Evolutionary conservation across 1,140 invertebrate species (phyloP), one percentile per base, ranked within the genome.

Genomic region (Lamellibrachia luymesi): DNA sequence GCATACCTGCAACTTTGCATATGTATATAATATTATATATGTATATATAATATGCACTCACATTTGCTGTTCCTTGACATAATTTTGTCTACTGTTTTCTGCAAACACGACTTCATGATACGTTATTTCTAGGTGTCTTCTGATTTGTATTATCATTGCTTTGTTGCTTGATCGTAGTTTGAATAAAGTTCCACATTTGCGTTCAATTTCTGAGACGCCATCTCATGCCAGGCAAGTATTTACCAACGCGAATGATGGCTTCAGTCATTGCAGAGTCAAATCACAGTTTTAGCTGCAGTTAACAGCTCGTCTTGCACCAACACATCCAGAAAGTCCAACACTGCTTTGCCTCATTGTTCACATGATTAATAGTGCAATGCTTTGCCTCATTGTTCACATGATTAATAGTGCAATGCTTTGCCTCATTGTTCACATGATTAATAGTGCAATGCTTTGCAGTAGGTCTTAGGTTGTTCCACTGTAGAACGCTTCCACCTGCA

Each of bases 161-260:
- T 80, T 80, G 64, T 80, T 80, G 64, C 64, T 80, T 80, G 64
- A 80, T 80, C 64, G 64, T 80, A 80, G 64, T 80, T 80, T 80
- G 64, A 80, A 80, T 80, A 80, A 80, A 80, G 64, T 80, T 17
- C 64, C 64, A 80, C 64, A 80, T 80, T 80, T 80, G 64, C 64
- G 64, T 80, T 80, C 64, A 80, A 80, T 80, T 80, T 80, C 64
- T 80, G 64, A 80, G 64, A 80, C 64, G 64, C 64, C 64, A 80
- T 80, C 64, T 80, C 64, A 80, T 22, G 64, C 64, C 64, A 80
- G 64, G 64, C 64, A 80, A 80, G 64, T 80, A 80, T 80, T 80
- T 10, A 80, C 25, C 13, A 4, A 2, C 64, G 25, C 64, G 17
- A 2, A 17, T 10, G 13, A 80, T 22, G 13, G 64, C 64, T 80